These are phyloP conservation scores for Lingula anatina DNA, from an alignment of 2,888 invertebrate genomes.

Conservation along the genomic window DNA sequence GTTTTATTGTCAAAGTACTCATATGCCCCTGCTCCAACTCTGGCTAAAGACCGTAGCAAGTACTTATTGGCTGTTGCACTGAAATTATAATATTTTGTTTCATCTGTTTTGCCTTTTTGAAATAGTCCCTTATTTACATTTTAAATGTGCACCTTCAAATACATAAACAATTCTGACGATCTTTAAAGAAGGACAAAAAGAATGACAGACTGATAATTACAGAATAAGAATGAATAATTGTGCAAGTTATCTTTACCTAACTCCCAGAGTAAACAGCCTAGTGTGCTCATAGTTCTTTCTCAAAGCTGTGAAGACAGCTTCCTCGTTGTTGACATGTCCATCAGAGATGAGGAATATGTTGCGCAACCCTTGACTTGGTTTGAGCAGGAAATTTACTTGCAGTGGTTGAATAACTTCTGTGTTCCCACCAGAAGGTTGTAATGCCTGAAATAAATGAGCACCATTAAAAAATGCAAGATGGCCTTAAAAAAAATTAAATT, in stretches of 20 bases:
- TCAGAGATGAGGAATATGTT: constrained; percentile 46
- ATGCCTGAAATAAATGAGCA: constrained; percentile 16
- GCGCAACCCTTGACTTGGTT: constrained; percentile 16
- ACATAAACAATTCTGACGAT: not conserved
- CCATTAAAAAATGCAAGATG: not conserved
- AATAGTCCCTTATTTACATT: not conserved
- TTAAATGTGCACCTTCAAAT: not conserved
- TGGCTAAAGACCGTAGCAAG: constrained; percentile 32
- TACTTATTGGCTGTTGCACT: constrained; percentile 35
- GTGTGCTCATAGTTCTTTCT: constrained; percentile 22
- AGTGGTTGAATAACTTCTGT: constrained; percentile 38
- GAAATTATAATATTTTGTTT: constrained; percentile 3
- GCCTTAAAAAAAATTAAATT: too few relatives aligned
- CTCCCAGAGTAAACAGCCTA: constrained; percentile 39
- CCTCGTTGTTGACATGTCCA: constrained; percentile 41
- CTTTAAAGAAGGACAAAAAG: too few relatives aligned
- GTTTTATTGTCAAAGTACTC: constrained; percentile 41
- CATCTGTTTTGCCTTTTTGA: not conserved
- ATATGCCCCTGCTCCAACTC: constrained; percentile 39
- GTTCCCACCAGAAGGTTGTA: constrained; percentile 33
- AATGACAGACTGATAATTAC: too few relatives aligned
- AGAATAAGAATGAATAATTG: too few relatives aligned
- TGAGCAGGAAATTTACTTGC: constrained; percentile 30
- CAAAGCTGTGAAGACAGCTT: constrained; percentile 21
- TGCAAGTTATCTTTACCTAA: constrained; percentile 38